These are phyloP conservation scores for Zapus hudsonius DNA, from an alignment of 2,113 vertebrate species.

Conservation along the genomic window DNA sequence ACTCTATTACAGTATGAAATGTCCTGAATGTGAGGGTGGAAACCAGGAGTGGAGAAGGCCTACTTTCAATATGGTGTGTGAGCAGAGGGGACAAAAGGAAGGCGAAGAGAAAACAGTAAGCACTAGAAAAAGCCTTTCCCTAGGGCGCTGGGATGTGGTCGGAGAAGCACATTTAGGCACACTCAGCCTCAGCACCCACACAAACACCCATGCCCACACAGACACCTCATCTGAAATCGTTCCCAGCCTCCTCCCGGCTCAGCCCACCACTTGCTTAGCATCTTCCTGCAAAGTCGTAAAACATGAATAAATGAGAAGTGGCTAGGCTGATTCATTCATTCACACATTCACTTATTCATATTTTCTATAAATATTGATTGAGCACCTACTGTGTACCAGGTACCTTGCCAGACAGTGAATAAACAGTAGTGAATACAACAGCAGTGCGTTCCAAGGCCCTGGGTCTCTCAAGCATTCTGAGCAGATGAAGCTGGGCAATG, in stretches of 20 bases:
- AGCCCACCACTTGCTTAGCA: slow-evolving; percentile 66
- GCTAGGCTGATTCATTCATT: slow-evolving; percentile 60
- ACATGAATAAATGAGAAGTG: slow-evolving; percentile 68
- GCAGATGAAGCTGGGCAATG: background rate
- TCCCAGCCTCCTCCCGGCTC: slow-evolving; percentile 61
- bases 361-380: slow-evolving; percentile 56
- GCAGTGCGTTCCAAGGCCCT: background rate
- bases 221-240: slow-evolving; percentile 71
- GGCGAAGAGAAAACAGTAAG: slow-evolving; percentile 54
- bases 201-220: slow-evolving; percentile 73
- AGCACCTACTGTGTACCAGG: slow-evolving; percentile 52
- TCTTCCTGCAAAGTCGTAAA: slow-evolving; percentile 64
- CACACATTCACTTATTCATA: slow-evolving; percentile 55
- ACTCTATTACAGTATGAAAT: slow-evolving; percentile 15
- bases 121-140: slow-evolving; percentile 42
- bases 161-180: slow-evolving; percentile 60
- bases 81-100: slow-evolving; percentile 49
- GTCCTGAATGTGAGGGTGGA: slow-evolving; percentile 57
- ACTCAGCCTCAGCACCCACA: slow-evolving; percentile 65
- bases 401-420: background rate
- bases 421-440: background rate
- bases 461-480: background rate
- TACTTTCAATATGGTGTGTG: slow-evolving; percentile 68
- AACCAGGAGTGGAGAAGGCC: slow-evolving; percentile 59
- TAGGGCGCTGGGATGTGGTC: slow-evolving; percentile 45